A percentile compares a stretch with the other conserved stretches of the same genome.
Evolutionary conservation across 1,140 invertebrate genomes (phyloP).

Genomic region (Cherax quadricarinatus): DNA sequence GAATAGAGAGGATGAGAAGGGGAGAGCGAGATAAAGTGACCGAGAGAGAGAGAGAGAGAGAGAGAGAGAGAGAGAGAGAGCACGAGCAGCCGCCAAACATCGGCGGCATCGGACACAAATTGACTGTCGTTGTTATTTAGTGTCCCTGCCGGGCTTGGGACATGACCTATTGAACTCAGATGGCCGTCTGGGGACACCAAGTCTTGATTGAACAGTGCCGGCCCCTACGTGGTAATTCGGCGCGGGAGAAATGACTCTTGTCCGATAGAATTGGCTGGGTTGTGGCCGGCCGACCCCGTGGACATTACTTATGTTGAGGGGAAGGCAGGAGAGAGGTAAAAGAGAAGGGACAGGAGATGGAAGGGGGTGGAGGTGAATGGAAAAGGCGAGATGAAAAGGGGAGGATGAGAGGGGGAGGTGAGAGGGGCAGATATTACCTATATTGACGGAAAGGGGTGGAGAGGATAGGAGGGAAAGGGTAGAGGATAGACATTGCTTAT

Average conservation of each 20-base stretch:
- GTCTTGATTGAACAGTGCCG: constrained; percentile 38
- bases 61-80: not conserved
- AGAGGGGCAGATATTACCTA: not conserved
- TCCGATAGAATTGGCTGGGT: constrained; percentile 20
- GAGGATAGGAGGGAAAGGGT: no score
- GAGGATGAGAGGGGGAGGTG: not conserved
- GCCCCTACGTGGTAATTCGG: constrained; percentile 22
- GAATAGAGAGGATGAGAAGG: not conserved
- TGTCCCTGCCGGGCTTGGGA: constrained; percentile 33
- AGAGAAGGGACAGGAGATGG: not conserved
- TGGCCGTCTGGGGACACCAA: constrained; percentile 36
- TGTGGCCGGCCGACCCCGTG: not conserved
- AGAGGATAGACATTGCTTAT: no score
- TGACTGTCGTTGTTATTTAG: constrained; percentile 47
- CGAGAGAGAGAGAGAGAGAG: constrained; percentile 8
- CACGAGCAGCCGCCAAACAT: not conserved
- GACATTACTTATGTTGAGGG: not conserved
- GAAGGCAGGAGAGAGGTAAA: not conserved
- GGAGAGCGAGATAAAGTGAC: not conserved
- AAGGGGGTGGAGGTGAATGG: not conserved
- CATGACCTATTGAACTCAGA: constrained; percentile 57
- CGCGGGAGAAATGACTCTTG: constrained; percentile 51
- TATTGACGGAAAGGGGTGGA: no score
- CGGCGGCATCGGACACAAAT: constrained; percentile 16
- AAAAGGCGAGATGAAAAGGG: not conserved